Percentiles rank a stretch among this genome's conserved stretches.
Evolutionary conservation across 2,888 invertebrate species (phyloP).

Genomic region (Acheta domesticus): DNA sequence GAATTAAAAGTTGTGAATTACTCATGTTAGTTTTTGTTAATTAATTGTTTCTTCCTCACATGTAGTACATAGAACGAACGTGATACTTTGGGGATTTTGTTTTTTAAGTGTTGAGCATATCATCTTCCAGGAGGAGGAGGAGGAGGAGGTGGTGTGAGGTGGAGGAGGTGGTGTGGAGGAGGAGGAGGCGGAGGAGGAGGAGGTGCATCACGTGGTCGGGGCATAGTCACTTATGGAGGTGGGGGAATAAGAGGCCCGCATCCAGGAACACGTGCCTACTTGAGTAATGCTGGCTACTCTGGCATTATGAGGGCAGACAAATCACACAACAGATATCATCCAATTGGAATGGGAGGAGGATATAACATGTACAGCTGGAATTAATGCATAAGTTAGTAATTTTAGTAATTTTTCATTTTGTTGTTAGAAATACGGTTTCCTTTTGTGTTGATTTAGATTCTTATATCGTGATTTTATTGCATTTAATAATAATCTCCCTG

Average conservation of each 20-base stretch:
- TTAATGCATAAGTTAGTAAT: slow-evolving; percentile 34
- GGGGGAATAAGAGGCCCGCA: slow-evolving; percentile 20
- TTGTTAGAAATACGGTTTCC: neutral
- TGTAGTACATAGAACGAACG: neutral
- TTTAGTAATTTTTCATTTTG: neutral
- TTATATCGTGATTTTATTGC: too few relatives aligned
- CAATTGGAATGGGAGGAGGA: slow-evolving; percentile 41
- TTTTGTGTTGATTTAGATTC: too few relatives aligned
- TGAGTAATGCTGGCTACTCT: slow-evolving; percentile 24
- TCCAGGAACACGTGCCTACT: slow-evolving; percentile 27
- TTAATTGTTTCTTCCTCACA: neutral
- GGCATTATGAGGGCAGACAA: slow-evolving; percentile 39
- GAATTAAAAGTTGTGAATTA: too few relatives aligned
- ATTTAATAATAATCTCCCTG: too few relatives aligned
- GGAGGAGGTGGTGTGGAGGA: slow-evolving; percentile 23
- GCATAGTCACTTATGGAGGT: slow-evolving; percentile 23
- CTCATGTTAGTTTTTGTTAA: too few relatives aligned
- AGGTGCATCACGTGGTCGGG: slow-evolving; percentile 30
- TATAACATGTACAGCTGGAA: slow-evolving; percentile 41
- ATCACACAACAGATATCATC: slow-evolving; percentile 40
- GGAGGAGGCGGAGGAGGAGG: slow-evolving; percentile 29
- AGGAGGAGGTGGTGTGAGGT: neutral
- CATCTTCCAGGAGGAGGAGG: neutral
- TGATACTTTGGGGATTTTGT: neutral
- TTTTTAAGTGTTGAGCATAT: neutral